Evolutionary conservation across 30 jellyfish, hydroid and myxozoan species (phyloP), one percentile per base, ranked within the genome.

Genomic region (Cassiopea xamachana): DNA sequence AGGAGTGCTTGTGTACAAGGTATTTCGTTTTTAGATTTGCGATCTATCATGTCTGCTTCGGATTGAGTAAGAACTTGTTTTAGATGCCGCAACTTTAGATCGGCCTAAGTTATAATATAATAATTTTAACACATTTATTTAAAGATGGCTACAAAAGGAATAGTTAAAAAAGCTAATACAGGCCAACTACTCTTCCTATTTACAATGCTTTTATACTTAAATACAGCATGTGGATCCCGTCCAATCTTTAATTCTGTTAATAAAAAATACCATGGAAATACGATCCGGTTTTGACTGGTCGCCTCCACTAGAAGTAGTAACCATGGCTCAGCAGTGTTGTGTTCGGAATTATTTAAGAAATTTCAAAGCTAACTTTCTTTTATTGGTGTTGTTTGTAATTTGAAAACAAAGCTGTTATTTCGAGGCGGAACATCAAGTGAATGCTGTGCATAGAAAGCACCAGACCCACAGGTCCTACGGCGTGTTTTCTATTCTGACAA

Each of bases 211-310:
- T 27, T 27, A 27, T 27, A 27, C 39, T 27, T 27, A 27, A 27
- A 27, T 27, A 27, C 39, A 27, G 39, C 39, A 27, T 27, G 39
- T 27, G 39, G 39, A 27, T 27, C 39, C 39, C 39, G 39, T 27
- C 39, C 39, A 27, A 27, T 27, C 39, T 27, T 27, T 27, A 27
- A 27, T 27, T 27, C 39, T 27, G 39, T 27, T 27, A 27, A 27
- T 27, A 75, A 17, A 19, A 10, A 59, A 12, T 48, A n/a, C 87
- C 75, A 78, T 78, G 87, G 87, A 7, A 78, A 78, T 75, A 6
- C 51, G 87, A 78, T 74, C 87, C 74, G 87, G 51, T 78, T 78
- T 76, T 60, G 74, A 16, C 51, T 75, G 48, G 55, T 48, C 87
- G 43, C 6, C 50, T 48, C 75, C 39, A 0, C 39, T 78, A 48